phyloP scores from a whole-genome alignment of 64 coral and sea anemone species.

The Porites australiensis region DNA sequence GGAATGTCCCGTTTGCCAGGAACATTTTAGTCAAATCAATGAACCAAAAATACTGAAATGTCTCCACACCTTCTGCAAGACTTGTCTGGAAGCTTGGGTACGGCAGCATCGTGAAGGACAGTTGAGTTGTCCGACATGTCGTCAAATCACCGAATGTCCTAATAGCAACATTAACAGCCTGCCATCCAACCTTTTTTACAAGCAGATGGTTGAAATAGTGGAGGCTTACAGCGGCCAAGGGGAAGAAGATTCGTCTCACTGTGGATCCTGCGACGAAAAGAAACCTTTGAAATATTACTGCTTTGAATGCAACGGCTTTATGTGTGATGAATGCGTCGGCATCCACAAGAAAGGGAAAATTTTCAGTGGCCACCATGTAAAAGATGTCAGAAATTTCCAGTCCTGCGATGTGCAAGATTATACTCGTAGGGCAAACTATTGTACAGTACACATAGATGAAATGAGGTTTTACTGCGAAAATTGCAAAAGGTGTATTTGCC shows the following conservation, averaged over 20 bases:
- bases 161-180: slow-evolving; percentile 9
- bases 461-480: slow-evolving; percentile 4
- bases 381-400: slow-evolving; percentile 11
- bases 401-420: slow-evolving; percentile 6
- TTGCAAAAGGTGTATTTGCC: slow-evolving; percentile 13
- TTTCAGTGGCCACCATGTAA: neutral
- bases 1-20: slow-evolving; percentile 11
- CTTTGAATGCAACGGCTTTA: neutral
- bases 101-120: neutral
- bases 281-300: slow-evolving; percentile 5
- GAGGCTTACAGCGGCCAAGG: slow-evolving; percentile 18
- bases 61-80: slow-evolving; percentile 19
- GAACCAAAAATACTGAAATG: slow-evolving; percentile 43
- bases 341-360: neutral
- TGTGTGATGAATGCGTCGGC: neutral
- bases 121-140: slow-evolving; percentile 11
- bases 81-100: neutral
- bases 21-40: neutral
- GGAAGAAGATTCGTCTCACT: slow-evolving; percentile 1
- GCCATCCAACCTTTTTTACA: slow-evolving; percentile 26
- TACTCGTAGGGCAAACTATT: neutral
- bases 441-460: neutral
- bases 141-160: neutral
- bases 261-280: slow-evolving; percentile 17
- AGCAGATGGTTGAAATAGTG: slow-evolving; percentile 1